Evolutionary conservation across 1,140 invertebrate species (phyloP), one percentile per base, ranked within the genome.

Genomic region (Leptopilina boulardi): DNA sequence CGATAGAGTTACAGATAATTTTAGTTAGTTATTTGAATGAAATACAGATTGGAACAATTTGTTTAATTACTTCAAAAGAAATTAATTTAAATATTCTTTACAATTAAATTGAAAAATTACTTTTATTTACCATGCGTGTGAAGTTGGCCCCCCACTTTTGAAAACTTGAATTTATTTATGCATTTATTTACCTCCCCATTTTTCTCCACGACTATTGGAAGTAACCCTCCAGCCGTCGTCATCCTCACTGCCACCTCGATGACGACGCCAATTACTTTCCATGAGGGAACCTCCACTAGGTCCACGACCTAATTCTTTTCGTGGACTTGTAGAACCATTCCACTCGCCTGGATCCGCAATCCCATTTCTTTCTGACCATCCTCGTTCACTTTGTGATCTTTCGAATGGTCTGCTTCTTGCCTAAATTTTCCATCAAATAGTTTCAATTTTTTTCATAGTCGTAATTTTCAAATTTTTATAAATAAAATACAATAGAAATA

Each of bases 361-460:
- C 1, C 94, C 94, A 84, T 94, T 94, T 75, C 94, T 84, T 82
- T 94, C 94, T 54, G 89, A 89, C 93, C 94, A 94, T 23, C 89
- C 88, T 3, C 93, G 89, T 79, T 92, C 91, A 54, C 82, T 89
- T 83, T 90, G 90, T 80, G 89, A 89, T 81, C 90, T 89, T 77
- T 91, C 90, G 44, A 89, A 91, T 30, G 87, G 84, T 56, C 90
- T 84, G 51, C 82, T 87, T 86, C 90, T 88, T 75, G 79, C 77
- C 87, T 89, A 71, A 38, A 84, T 15, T 66, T 51, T 9, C 34
- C 34, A 21, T 10, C 10, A 13, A 19, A 70, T 34, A 78, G 21
- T 51, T 66, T n/a, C 19, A 59, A 73, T 41, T 74, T 26, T 77
- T 59, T 38, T n/a, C n/a, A n/a, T n/a, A n/a, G n/a, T n/a, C n/a